phyloP scores from a whole-genome alignment of 2,888 invertebrate genomes.

The Lycocerus yunnanus region DNA sequence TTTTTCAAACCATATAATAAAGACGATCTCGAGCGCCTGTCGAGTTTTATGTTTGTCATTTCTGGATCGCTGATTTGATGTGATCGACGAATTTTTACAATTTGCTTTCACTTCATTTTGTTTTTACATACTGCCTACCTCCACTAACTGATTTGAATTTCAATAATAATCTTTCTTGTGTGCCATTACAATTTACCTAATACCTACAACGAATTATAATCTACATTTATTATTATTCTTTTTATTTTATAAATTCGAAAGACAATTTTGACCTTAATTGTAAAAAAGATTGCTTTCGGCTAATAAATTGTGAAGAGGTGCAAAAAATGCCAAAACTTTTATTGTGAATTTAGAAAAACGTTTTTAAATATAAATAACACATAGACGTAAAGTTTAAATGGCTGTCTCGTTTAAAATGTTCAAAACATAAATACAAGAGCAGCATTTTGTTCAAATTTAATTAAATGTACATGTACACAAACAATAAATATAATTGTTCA shows the following conservation, averaged over 20 bases:
- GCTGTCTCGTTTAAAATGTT: not conserved
- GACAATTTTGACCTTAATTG: no score
- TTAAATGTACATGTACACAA: not conserved
- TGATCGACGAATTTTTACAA: not conserved
- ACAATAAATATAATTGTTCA: not conserved
- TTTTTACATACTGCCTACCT: not conserved
- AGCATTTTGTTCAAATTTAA: not conserved
- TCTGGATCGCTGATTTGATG: not conserved
- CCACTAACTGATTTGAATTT: constrained; percentile 1
- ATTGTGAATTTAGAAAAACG: not conserved
- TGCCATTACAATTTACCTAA: no score
- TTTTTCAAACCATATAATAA: not conserved
- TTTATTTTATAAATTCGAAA: no score
- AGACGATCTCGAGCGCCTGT: not conserved
- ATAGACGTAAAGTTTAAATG: not conserved
- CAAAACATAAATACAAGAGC: not conserved
- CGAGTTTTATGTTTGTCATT: constrained; percentile 2
- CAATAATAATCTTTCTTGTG: not conserved
- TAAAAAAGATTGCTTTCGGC: no score
- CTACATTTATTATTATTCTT: no score
- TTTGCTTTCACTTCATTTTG: constrained; percentile 1
- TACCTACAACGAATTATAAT: no score
- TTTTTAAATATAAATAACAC: not conserved
- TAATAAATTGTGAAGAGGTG: no score
- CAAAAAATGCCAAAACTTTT: not conserved